Evolutionary conservation across 1,140 invertebrate species (phyloP).

Genomic region (Drosophila orena): DNA sequence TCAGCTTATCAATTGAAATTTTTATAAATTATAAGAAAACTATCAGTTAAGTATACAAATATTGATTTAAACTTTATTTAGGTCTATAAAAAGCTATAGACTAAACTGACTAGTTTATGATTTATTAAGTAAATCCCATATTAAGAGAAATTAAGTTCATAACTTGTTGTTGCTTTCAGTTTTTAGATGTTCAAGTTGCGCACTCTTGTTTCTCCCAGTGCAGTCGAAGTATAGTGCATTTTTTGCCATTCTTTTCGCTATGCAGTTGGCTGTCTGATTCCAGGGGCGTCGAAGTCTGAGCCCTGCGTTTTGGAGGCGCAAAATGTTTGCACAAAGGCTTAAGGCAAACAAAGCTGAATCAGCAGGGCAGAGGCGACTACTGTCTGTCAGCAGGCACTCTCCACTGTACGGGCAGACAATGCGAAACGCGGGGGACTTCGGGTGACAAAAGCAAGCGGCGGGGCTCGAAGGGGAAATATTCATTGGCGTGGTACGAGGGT

Average conservation of each 20-base stretch:
- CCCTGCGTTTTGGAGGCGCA: constrained; percentile 59
- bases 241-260: constrained; percentile 49
- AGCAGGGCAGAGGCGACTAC: constrained; percentile 58
- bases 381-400: constrained; percentile 68
- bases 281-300: constrained; percentile 12
- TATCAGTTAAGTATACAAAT: too few relatives aligned
- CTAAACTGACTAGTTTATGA: too few relatives aligned
- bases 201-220: constrained; percentile 12
- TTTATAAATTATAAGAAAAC: too few relatives aligned
- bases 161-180: not conserved
- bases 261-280: constrained; percentile 55
- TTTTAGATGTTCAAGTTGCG: not conserved
- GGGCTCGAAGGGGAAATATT: constrained; percentile 36
- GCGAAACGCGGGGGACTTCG: constrained; percentile 6
- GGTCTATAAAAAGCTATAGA: too few relatives aligned
- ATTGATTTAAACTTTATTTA: too few relatives aligned
- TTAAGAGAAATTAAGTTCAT: not conserved
- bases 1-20: too few relatives aligned
- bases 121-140: too few relatives aligned
- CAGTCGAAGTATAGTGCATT: constrained; percentile 58
- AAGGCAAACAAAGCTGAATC: constrained; percentile 84
- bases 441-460: constrained; percentile 61
- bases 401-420: constrained; percentile 61
- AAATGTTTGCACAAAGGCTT: constrained; percentile 84
- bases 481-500: constrained; percentile 36